These are phyloP conservation scores for Plecturocebus donacophilus DNA, from an alignment of 2,113 vertebrate species.

Conservation along the genomic window DNA sequence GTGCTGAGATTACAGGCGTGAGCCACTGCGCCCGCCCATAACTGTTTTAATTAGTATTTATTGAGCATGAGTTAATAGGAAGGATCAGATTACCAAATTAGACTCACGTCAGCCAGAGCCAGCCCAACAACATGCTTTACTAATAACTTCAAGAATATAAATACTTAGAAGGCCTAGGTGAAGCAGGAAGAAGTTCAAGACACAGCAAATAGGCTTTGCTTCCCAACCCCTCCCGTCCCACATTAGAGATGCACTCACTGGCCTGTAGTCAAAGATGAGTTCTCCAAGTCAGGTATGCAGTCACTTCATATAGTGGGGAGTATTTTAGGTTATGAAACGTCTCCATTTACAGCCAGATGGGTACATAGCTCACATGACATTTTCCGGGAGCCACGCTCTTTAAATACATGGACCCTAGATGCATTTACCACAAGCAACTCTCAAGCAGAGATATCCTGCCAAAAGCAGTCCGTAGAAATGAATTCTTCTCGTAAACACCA, in stretches of 20 bases:
- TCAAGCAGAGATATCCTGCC: neutral
- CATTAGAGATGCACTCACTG: neutral
- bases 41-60: slow-evolving; percentile 45
- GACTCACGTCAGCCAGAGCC: slow-evolving; percentile 19
- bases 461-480: slow-evolving; percentile 1
- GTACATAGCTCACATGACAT: neutral
- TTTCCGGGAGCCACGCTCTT: neutral
- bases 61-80: neutral
- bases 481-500: neutral
- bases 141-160: neutral
- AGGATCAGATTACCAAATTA: slow-evolving; percentile 13
- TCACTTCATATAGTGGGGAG: neutral
- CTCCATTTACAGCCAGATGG: slow-evolving; percentile 22
- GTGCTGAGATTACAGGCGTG: no score
- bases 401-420: neutral
- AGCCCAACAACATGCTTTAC: neutral
- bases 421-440: slow-evolving; percentile 34
- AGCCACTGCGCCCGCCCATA: neutral
- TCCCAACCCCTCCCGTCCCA: neutral
- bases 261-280: neutral
- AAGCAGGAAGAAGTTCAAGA: neutral
- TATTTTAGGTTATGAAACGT: neutral
- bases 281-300: neutral
- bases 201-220: neutral
- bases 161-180: neutral